Percentiles rank a stretch among this genome's conserved stretches.
Evolutionary conservation across 1,140 invertebrate species (phyloP).

Genomic region (Cydia pomonella): DNA sequence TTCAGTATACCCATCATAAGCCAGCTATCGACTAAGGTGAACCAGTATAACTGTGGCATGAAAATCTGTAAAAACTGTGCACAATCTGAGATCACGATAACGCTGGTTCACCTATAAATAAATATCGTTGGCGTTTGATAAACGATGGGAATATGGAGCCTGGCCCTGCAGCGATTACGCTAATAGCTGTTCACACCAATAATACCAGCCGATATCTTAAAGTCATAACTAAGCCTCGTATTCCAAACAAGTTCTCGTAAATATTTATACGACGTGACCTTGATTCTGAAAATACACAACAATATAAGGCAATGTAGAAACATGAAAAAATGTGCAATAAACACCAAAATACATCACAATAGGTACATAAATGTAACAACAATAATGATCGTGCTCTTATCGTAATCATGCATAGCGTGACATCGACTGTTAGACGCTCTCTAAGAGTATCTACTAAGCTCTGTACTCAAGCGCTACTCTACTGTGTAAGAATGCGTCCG

Average conservation of each 20-base stretch:
- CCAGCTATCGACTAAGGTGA: background rate
- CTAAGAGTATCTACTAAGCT: conserved; percentile 61
- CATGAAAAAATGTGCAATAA: conserved; percentile 64
- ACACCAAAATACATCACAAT: conserved; percentile 63
- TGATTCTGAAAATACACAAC: conserved; percentile 27
- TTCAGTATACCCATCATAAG: conserved; percentile 42
- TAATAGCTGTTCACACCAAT: conserved; percentile 19
- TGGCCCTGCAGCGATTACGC: conserved; percentile 14
- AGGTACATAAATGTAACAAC: conserved; percentile 50
- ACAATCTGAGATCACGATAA: background rate
- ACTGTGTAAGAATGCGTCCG: conserved; percentile 70
- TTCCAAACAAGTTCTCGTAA: background rate
- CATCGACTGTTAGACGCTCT: conserved; percentile 70
- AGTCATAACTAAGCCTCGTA: background rate
- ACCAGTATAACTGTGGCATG: background rate
- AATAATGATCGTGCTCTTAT: conserved; percentile 75
- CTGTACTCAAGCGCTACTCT: conserved; percentile 73
- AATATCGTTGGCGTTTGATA: background rate
- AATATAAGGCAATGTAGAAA: conserved; percentile 37
- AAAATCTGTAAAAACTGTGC: background rate
- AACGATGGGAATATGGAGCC: background rate
- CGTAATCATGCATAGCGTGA: conserved; percentile 78
- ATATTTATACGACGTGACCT: conserved; percentile 3
- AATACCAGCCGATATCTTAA: conserved; percentile 13
- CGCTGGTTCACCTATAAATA: background rate